Conservation (phyloP, 1,140 invertebrate species). For the Pseudachorutes palmiensis region DNA sequence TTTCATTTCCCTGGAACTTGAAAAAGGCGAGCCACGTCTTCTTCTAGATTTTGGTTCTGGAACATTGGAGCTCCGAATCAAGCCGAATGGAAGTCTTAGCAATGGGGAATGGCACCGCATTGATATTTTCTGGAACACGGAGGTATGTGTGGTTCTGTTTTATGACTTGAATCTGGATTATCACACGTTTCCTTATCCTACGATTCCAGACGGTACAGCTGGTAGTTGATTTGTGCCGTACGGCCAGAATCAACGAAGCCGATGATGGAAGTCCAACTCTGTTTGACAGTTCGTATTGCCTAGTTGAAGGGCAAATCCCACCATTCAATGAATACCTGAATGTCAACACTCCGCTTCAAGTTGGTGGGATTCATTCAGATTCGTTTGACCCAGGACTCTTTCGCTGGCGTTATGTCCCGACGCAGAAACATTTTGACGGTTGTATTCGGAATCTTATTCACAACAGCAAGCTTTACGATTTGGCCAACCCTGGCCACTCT, state of each 20-base stretch:
- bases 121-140: constrained; percentile 90
- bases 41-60: constrained; percentile 93
- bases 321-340: constrained; percentile 95
- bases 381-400: constrained; percentile 76
- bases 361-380: constrained; percentile 81
- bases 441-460: constrained; percentile 92
- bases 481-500: constrained; percentile 76
- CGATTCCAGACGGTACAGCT: constrained; percentile 62
- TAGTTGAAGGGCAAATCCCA: constrained; percentile 75
- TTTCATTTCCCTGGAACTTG: constrained; percentile 87
- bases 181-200: neutral
- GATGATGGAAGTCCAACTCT: constrained; percentile 74
- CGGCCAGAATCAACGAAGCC: constrained; percentile 71
- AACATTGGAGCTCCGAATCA: constrained; percentile 76
- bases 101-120: constrained; percentile 94
- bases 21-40: constrained; percentile 78
- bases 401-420: constrained; percentile 76
- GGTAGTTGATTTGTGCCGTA: constrained; percentile 84
- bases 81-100: constrained; percentile 74
- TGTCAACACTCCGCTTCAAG: constrained; percentile 86
- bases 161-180: neutral
- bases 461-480: constrained; percentile 83
- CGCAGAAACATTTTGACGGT: constrained; percentile 69
- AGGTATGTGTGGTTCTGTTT: no score
- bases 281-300: constrained; percentile 79